Base-by-base conservation (phyloP, 2,113 vertebrate species). In the Hyaena hyaena region DNA sequence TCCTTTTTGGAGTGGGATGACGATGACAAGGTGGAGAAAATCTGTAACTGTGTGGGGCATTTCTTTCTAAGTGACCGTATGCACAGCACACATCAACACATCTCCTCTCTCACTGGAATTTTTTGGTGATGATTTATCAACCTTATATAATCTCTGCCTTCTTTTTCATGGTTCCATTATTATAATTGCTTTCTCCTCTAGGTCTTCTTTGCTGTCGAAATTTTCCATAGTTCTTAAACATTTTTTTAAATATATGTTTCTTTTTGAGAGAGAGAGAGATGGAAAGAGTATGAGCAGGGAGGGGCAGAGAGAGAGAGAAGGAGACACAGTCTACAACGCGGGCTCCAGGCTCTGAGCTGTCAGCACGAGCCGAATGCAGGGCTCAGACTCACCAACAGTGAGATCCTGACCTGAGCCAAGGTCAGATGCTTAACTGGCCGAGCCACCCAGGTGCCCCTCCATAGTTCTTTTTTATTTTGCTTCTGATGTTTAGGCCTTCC, bases 401-500 rank as follows among this genome's bases (percentile, higher is more conserved):
- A 61, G 19, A 61, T 61, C 58, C 58, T 61, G 58, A 23, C 7
- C 58, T 23, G 19, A 61, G 58, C 58, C 58, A 23, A 61, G 23
- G 58, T 61, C 58, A 61, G 58, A 61, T 7, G 58, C 58, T 23
- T 61, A 61, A 23, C 21, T 61, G 21, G 19, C 21, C 23, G 58
- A 61, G 58, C 2, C 58, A 61, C 58, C 7, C 21, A 61, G 58
- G 58, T 17, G 21, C 58, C 58, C 58, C 21, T 88, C 24, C 14
- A 17, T 39, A 82, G 35, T 45, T 88, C n/a, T 95, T 76, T 12
- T 14, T 74, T 61, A 83, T 43, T 95, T 91, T 66, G 45, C 28
- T 86, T 97, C 66, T 95, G 28, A 11, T 90, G 4, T 92, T 95
- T 77, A 58, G 17, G 73, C 39, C 89, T 94, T 5, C 68, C 4